Evolutionary conservation across 2,113 vertebrate species (phyloP), one percentile per base, ranked within the genome.

Genomic region (Pelmatolapia mariae): DNA sequence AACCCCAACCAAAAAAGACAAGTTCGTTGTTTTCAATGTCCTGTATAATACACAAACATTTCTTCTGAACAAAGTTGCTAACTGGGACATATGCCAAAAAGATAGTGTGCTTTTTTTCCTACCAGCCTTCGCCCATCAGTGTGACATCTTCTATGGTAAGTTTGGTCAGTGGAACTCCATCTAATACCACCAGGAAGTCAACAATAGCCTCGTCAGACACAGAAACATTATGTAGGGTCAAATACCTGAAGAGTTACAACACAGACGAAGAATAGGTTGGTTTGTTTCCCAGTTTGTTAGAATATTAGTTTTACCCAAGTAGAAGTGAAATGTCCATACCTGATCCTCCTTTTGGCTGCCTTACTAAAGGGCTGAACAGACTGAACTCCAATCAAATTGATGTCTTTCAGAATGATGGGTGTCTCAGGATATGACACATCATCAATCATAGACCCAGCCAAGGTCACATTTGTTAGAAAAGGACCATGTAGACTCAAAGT

Each of bases 371-470:
- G 78, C 61, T 78, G 80, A n/a, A 84, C n/a, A 2, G 94, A 86
- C 31, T 18, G 2, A 2, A 50, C 83, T 5, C 9, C 9, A 0
- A 2, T 26, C 78, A 94, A 13, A 15, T 90, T 15, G 15, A 95
- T 15, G 87, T 95, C 89, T 0, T 86, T 24, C 2, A 95, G 43
- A 10, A 50, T 8, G 1, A 94, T 10, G 0, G n/a, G 82, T 0
- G 94, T 93, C 47, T 95, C 91, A 0, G 94, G 93, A 43, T 91
- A 85, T 0, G 93, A 81, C 6, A 95, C 85, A 4, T 95, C 93
- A 0, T 1, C 1, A 5, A 95, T 61, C 52, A 95, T 10, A 7
- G 83, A n/a, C 6, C 82, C 84, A 2, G 86, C 92, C 52, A 95
- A 38, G 3, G 81, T 0, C 0, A 0, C 0, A 10, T 94, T 63